phyloP scores from a whole-genome alignment of 1,140 invertebrate species.

The Aplysia californica region DNA sequence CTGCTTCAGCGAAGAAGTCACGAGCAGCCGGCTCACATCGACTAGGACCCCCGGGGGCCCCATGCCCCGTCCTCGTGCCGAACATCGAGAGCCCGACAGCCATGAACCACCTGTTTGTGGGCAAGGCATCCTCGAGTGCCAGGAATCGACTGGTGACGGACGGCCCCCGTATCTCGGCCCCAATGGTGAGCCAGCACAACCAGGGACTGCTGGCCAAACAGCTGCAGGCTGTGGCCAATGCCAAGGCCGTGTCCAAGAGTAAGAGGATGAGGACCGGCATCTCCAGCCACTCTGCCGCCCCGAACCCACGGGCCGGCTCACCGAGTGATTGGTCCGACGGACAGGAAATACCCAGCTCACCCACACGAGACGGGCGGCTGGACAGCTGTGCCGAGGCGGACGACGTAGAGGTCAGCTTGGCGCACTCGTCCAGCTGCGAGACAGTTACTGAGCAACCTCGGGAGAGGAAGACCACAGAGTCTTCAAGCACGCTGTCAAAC shows the following conservation, averaged over 20 bases:
- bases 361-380: too few species aligned
- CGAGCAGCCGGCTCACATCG: background rate
- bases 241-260: conserved; percentile 22
- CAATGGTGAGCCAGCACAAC: background rate
- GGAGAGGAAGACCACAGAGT: too few species aligned
- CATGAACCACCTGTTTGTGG: conserved; percentile 63
- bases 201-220: conserved; percentile 26
- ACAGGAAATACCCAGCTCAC: too few species aligned
- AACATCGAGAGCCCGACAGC: conserved; percentile 53
- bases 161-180: conserved; percentile 29
- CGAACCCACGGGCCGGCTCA: background rate
- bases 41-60: background rate
- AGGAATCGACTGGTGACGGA: conserved; percentile 34
- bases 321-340: too few species aligned
- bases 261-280: conserved; percentile 12
- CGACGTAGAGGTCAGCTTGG: too few species aligned
- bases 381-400: too few species aligned
- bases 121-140: conserved; percentile 31
- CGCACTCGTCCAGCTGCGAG: too few species aligned
- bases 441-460: too few species aligned
- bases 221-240: conserved; percentile 33
- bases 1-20: conserved; percentile 46
- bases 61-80: conserved; percentile 44
- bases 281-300: background rate
- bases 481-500: too few species aligned